phyloP scores from a whole-genome alignment of 2,113 vertebrate genomes.

The Spheniscus mendiculus region DNA sequence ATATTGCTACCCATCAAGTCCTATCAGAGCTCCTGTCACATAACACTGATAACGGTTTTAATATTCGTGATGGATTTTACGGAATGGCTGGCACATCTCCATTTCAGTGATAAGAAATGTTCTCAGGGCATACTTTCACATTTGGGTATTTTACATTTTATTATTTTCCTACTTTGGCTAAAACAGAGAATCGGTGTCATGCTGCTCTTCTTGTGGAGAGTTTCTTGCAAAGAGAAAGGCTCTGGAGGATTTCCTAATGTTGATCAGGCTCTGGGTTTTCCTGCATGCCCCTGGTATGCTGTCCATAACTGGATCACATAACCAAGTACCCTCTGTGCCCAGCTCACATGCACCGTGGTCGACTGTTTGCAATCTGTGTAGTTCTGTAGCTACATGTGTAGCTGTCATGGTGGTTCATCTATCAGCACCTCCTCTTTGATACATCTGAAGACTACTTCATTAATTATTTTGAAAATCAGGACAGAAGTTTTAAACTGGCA shows the following conservation, averaged over 20 bases:
- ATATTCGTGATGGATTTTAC: not conserved
- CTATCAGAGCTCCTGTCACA: not conserved
- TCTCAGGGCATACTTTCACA: not conserved
- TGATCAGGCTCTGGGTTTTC: not conserved
- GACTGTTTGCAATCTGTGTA: not conserved
- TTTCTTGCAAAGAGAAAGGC: not conserved
- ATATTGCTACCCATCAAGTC: not conserved
- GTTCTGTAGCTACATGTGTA: not conserved
- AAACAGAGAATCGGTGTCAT: not conserved
- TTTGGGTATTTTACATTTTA: not conserved
- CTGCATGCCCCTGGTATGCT: not conserved
- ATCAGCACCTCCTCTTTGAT: not conserved
- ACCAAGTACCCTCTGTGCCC: not conserved
- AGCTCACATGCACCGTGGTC: not conserved
- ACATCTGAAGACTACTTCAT: not conserved
- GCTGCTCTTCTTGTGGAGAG: not conserved
- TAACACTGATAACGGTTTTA: not conserved
- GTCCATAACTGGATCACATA: not conserved
- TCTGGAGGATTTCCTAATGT: not conserved
- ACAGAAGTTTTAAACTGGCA: not conserved
- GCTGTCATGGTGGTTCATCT: not conserved
- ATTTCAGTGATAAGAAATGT: constrained; percentile 1
- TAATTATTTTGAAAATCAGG: not conserved
- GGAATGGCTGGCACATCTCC: not conserved
- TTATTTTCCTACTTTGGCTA: not conserved